Base-by-base conservation (phyloP, 1,140 invertebrate genomes). In the Doryteuthis pealeii region DNA sequence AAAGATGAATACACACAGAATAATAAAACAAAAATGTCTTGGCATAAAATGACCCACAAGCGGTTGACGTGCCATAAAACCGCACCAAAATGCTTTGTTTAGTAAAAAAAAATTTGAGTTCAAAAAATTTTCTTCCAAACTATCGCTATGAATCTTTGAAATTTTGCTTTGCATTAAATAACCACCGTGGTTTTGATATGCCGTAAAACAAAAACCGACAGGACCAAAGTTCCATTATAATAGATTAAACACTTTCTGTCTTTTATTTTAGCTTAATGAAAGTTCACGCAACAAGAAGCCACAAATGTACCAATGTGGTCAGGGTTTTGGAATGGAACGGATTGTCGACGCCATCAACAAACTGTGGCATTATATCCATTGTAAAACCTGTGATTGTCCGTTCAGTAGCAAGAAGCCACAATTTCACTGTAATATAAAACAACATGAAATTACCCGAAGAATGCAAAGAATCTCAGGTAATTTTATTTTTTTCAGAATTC, bases 221-320 rank as follows among this genome's bases (percentile, higher is more conserved):
- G 49, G 49, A 14, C 49, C 12, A 12, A 14, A n/a, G n/a, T 14
- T 14, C 35, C 8, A 32, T 32, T 8, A 54, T 74, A 28, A 32
- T 33, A 31, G 76, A 74, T 26, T 62, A n/a, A n/a, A n/a, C n/a
- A n/a, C n/a, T 74, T 71, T 43, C 30, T 62, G 30, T 65, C 31
- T 31, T 74, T 18, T 74, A 33, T 71, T 32, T n/a, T 30, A 78
- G 79, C 49, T 81, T 76, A 72, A 54, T 43, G 68, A 76, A 78
- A 69, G 75, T 80, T 26, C 78, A 80, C 72, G 75, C 73, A 10
- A 77, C 78, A 40, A 80, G 78, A 45, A 80, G 78, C 18, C 76
- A 67, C 32, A 78, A 74, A 40, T 80, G 78, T 70, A 68, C 67
- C 22, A 78, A 54, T 80, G 78, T 76, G 71, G 68, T 31, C n/a